Evolutionary conservation across 2,888 invertebrate species (phyloP), one percentile per base, ranked within the genome.

Genomic region (Macrophya alboannulata): DNA sequence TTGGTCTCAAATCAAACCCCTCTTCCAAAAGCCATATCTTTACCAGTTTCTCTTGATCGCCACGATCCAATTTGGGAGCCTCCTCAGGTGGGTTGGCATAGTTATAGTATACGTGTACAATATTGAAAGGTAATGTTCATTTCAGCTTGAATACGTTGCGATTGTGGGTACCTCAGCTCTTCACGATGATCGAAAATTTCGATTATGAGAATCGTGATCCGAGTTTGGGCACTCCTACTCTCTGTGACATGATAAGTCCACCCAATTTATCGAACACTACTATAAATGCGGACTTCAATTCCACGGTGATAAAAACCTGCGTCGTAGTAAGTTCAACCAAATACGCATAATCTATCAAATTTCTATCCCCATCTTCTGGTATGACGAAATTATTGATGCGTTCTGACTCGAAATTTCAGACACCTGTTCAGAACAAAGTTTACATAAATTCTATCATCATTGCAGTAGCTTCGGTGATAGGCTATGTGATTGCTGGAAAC

Each of bases 361-460:
- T 21, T 31, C 15, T 25, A 25, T 2, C 10, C 3, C 1, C 31
- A 51, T 15, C 43, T 72, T 72, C 40, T 72, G 4, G 72, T 21
- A 43, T 21, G 37, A 71, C 5, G 17, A 31, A 51, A 77, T 15
- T 4, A 48, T 74, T 3, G 45, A 45, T 12, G 74, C 21, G 5
- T 40, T 37, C 21, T 9, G 5, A 40, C 4, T 71, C 65, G 83
- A 79, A 55, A 43, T 86, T 89, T 12, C 77, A 89, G 90, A 85
- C 86, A 55, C 74, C 81, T 3, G 87, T 89, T 9, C 85, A 86
- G 15, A 87, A 88, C 65, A 86, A 87, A 6, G 88, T 91, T 45
- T 92, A 91, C 84, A 86, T 86, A 2, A 89, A 90, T 55, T 90
- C 88, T 31, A 86, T 91, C 2, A 88, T 90, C 17, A 88, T 91